Conservation (phyloP, 1,140 invertebrate species). For the Augochlora pura region DNA sequence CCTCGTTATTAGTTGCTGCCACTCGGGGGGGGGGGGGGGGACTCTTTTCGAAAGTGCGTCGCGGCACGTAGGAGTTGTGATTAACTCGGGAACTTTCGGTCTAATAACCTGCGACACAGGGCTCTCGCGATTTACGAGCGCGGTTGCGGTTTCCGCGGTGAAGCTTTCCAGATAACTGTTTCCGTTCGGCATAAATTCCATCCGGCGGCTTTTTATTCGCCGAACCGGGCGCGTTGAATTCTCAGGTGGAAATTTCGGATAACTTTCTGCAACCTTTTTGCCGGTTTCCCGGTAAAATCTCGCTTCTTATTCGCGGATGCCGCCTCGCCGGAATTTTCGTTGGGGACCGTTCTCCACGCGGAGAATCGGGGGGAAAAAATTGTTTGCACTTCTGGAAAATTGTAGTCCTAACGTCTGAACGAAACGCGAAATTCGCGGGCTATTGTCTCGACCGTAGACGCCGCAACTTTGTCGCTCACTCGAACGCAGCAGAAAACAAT, state of each 20-base stretch:
- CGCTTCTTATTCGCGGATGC: too few species aligned
- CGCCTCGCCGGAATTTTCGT: too few species aligned
- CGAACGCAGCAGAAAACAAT: too few species aligned
- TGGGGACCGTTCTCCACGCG: too few species aligned
- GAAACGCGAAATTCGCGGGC: too few species aligned
- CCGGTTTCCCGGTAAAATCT: too few species aligned
- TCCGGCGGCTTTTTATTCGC: slow-evolving; percentile 26
- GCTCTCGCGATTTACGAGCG: slow-evolving; percentile 38
- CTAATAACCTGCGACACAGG: slow-evolving; percentile 47
- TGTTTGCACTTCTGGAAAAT: too few species aligned
- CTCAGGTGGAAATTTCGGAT: slow-evolving; percentile 15
- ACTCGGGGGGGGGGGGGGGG: slow-evolving; percentile 15
- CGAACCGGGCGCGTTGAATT: neutral
- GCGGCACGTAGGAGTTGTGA: slow-evolving; percentile 61
- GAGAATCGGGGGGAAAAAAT: too few species aligned
- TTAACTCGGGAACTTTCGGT: slow-evolving; percentile 64
- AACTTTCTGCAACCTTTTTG: neutral
- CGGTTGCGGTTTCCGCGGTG: slow-evolving; percentile 43
- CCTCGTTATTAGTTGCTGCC: slow-evolving; percentile 42
- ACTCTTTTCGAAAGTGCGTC: slow-evolving; percentile 40
- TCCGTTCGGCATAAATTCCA: slow-evolving; percentile 45
- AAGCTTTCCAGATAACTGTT: slow-evolving; percentile 39
- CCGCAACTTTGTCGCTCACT: too few species aligned
- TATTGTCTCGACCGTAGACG: too few species aligned
- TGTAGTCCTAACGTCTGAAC: too few species aligned